A percentile compares a stretch with the other conserved stretches of the same genome.
These are phyloP conservation scores for Bombus haemorrhoidalis DNA, from an alignment of 1,140 invertebrate species.

Conservation along the genomic window DNA sequence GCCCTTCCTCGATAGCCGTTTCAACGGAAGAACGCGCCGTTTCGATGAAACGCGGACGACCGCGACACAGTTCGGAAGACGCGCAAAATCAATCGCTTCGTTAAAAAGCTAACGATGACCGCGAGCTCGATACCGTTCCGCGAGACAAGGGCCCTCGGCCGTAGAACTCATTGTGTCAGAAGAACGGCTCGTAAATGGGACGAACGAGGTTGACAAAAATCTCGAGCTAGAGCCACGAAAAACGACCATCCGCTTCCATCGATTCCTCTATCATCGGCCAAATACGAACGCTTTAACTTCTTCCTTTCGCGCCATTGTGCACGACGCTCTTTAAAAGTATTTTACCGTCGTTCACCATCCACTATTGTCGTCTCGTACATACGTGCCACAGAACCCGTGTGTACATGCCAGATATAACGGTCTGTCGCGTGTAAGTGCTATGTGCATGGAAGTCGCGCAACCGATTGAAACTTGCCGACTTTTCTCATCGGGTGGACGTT, in stretches of 20 bases:
- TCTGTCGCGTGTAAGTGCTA: no score
- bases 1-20: not conserved
- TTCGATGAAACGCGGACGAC: not conserved
- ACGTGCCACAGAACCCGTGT: not conserved
- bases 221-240: not conserved
- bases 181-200: not conserved
- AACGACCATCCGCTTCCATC: not conserved
- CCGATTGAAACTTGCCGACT: conserved; percentile 26
- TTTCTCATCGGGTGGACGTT: conserved; percentile 8
- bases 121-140: not conserved
- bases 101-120: not conserved
- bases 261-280: not conserved
- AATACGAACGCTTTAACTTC: not conserved
- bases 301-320: conserved; percentile 26
- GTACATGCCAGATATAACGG: not conserved
- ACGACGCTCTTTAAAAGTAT: conserved; percentile 29
- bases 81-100: no score
- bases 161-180: no score
- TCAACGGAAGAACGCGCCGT: not conserved
- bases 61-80: not conserved
- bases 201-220: not conserved
- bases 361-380: not conserved
- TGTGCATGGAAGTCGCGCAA: not conserved
- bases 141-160: no score
- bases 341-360: not conserved